Base-by-base conservation (phyloP, 2,113 vertebrate species). In the Megaceryle maxima region DNA sequence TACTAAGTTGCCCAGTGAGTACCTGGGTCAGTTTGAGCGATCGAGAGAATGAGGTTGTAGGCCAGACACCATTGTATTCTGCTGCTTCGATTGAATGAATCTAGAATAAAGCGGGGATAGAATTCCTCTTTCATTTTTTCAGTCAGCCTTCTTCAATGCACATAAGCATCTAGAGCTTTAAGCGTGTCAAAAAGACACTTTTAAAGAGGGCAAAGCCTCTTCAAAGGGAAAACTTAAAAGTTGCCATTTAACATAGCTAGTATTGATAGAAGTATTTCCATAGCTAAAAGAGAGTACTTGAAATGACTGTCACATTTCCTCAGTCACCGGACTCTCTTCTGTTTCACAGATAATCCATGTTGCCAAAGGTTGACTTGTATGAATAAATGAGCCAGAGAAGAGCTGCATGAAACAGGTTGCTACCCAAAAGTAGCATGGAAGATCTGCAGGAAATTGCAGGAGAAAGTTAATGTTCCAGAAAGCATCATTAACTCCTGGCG, bases 31-130 rank as follows among this genome's bases (percentile, higher is more conserved):
- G 78, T 46, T 97, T 97, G 28, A 94, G 83, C 3, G 97, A 97
- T 1, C 83, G 92, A 19, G 91, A 80, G 73, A 97, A 98, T 0
- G 87, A 33, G n/a, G 87, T 94, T 2, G 44, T 28, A 29, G 98
- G 97, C 96, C 96, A 97, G 41, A 94, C 55, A 3, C 97, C 97
- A 4, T 97, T 98, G 95, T 95, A 97, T 29, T 98, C 97, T 13
- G 85, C 90, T 5, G 92, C 95, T 80, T 97, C 97, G 0, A 96
- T 6, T 1, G 95, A 95, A 55, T 95, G 92, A 43, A 96, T 62
- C 97, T 98, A 29, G 13, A 63, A 57, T 19, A 82, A 39, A 84
- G 19, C 0, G 24, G 8, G 8, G 70, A 78, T 11, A 64, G 3
- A 67, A 83, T 31, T 62, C 6, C 44, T 77, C 33, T 72, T 66